These are phyloP conservation scores for Lindbergichthys nudifrons DNA, from an alignment of 2,797 vertebrate genomes.

Conservation along the genomic window DNA sequence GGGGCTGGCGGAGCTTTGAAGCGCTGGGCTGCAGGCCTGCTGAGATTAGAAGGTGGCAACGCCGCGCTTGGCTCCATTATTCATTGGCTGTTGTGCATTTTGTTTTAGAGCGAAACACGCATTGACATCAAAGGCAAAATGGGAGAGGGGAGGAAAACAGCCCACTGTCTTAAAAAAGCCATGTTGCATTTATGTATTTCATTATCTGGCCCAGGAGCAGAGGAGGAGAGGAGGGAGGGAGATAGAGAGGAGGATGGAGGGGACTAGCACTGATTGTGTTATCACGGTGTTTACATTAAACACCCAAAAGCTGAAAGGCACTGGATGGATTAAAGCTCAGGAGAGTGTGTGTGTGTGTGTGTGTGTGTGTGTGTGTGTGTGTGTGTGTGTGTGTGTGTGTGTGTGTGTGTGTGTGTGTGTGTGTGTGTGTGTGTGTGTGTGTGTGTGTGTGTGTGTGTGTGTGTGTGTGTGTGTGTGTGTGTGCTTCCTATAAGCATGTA, in stretches of 20 bases:
- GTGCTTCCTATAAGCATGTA: background rate
- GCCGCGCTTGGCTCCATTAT: conserved; percentile 72
- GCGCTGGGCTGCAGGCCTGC: conserved; percentile 66
- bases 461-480: conserved; percentile 1
- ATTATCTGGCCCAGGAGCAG: conserved; percentile 67
- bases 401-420: conserved; percentile 8
- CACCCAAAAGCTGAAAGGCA: conserved; percentile 47
- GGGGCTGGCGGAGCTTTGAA: conserved; percentile 49
- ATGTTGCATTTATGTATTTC: conserved; percentile 80
- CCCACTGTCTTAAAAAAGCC: conserved; percentile 54
- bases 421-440: conserved; percentile 12
- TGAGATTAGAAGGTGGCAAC: conserved; percentile 74
- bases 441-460: background rate
- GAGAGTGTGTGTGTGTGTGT: conserved; percentile 3
- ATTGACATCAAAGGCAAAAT: conserved; percentile 63
- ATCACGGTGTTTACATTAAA: conserved; percentile 72
- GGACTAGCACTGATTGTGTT: conserved; percentile 62
- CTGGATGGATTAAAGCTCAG: conserved; percentile 50
- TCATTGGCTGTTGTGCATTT: conserved; percentile 68
- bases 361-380: background rate
- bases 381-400: conserved; percentile 3
- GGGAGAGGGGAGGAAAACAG: conserved; percentile 59
- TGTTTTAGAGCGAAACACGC: conserved; percentile 54
- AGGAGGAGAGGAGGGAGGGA: conserved; percentile 51
- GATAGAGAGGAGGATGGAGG: conserved; percentile 56